Evolutionary conservation across 2,797 vertebrate genomes (phyloP), one percentile per base, ranked within the genome.

Genomic region (Oryzias dopingdopingensis): DNA sequence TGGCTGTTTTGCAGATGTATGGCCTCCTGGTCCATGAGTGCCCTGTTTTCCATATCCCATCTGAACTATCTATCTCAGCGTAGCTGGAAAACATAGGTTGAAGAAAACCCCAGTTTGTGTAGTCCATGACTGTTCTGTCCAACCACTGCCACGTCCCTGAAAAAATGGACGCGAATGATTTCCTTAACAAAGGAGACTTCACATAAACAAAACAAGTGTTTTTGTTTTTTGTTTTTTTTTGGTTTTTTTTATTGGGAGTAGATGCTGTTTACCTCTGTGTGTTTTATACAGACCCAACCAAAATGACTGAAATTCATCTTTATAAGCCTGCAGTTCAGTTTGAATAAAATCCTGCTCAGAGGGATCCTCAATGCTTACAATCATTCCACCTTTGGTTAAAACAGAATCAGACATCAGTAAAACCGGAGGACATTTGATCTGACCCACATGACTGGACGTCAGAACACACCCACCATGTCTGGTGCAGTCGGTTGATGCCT

Each of bases 241-340:
- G 1, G 16, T 10, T 29, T 29, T 2, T 24, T 24, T 24, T 26
- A 18, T 6, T 14, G 14, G 52, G 6, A 42, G 5, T 8, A 29
- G 2, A 45, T 4, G 23, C 26, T 52, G 3, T 42, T 53, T 93
- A 95, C 95, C 93, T 83, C 87, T 86, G 20, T 90, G 71, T 66
- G 92, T 94, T 86, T 85, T 90, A 59, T 79, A 93, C 68, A 96
- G 79, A 76, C 94, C 95, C 59, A 93, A 90, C 94, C 94, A 95
- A 88, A 94, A 94, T 0, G 72, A 62, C 5, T 10, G 3, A 7
- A 72, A 46, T 65, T 83, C 85, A 24, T 86, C 89, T 53, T 89
- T 64, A 69, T 91, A 86, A 14, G 64, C 59, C 56, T 84, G 76
- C 10, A 84, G 16, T 12, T 64, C 76, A 1, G 60, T 74, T 4